Conservation (phyloP, 1,140 invertebrate genomes). For the Phenacoccus solenopsis region DNA sequence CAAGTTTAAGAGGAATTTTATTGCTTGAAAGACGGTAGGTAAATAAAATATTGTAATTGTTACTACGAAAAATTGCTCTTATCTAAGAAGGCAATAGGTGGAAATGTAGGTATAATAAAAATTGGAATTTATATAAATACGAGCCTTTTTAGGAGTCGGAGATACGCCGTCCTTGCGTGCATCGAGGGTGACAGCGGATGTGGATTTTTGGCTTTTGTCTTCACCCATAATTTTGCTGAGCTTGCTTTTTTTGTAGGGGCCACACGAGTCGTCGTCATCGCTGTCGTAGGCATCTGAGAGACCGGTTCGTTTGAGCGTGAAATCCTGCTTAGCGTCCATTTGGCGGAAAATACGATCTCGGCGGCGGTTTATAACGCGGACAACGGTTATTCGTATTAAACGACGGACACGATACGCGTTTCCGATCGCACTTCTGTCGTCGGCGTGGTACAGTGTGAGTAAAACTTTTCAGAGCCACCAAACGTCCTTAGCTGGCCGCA, state of each 20-base stretch:
- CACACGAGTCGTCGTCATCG: background rate
- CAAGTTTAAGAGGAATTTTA: too few relatives aligned
- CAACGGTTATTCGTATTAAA: background rate
- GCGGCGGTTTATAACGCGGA: background rate
- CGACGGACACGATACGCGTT: background rate
- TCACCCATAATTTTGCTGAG: background rate
- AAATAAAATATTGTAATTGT: too few relatives aligned
- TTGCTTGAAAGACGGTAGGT: too few relatives aligned
- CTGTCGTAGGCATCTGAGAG: background rate
- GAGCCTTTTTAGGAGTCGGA: background rate
- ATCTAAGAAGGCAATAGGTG: too few relatives aligned
- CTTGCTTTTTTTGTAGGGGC: background rate
- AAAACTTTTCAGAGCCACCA: constrained; percentile 8
- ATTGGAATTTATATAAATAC: background rate
- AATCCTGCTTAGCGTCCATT: background rate
- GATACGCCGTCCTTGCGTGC: background rate
- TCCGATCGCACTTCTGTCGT: background rate
- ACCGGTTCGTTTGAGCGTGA: background rate
- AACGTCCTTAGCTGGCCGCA: constrained; percentile 16
- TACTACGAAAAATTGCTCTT: too few relatives aligned
- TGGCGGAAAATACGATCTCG: background rate
- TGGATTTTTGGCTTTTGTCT: background rate
- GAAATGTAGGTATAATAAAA: background rate
- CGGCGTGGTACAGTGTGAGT: background rate
- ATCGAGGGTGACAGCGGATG: background rate